Conservation (phyloP, 2,113 vertebrate species). For the Myotis yumanensis region DNA sequence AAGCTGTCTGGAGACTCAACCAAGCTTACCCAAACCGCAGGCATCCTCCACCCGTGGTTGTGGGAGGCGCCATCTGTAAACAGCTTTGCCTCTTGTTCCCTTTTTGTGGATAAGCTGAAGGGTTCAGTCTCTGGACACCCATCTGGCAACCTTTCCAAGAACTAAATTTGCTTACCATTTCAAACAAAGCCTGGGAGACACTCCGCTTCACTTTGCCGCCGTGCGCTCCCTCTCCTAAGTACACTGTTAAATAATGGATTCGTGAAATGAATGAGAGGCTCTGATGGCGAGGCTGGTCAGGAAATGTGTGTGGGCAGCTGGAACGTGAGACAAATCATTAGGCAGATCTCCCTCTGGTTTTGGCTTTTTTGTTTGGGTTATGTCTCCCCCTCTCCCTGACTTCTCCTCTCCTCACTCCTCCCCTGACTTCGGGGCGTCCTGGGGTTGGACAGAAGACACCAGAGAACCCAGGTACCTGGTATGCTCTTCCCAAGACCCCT, state of each 20-base stretch:
- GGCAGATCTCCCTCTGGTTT: background rate
- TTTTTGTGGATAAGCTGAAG: background rate
- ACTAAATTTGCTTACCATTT: constrained; percentile 60
- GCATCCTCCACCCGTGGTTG: accelerated
- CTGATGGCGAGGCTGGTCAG: background rate
- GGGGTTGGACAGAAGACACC: background rate
- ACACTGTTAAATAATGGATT: constrained; percentile 49
- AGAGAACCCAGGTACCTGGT: accelerated
- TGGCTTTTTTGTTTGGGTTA: background rate
- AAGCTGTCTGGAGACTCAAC: background rate
- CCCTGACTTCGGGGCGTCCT: background rate
- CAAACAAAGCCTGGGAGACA: constrained; percentile 51
- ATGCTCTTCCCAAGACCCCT: background rate
- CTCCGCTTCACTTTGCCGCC: background rate
- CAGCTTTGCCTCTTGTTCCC: background rate
- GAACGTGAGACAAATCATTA: background rate
- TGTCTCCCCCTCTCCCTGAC: background rate
- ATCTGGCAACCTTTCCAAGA: constrained; percentile 63
- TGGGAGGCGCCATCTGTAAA: background rate
- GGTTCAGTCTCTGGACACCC: constrained; percentile 19
- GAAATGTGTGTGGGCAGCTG: background rate
- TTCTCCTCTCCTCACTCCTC: background rate
- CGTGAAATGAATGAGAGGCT: background rate
- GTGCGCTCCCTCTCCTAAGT: constrained; percentile 40
- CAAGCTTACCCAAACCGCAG: background rate